Evolutionary conservation across 2,888 invertebrate species (phyloP).

Genomic region (Microctonus hyperodae): DNA sequence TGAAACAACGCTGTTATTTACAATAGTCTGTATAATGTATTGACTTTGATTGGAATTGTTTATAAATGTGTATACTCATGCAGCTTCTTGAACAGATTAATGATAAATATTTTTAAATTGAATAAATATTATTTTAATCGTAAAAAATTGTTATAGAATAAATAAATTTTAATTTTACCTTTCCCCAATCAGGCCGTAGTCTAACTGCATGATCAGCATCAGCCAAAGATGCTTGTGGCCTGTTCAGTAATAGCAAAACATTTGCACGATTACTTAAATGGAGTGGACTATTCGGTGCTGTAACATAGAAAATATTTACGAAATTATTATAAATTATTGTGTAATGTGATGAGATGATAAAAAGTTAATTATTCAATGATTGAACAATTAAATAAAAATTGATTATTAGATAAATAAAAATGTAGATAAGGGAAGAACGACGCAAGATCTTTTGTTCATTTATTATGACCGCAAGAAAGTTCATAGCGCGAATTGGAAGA

Average conservation of each 20-base stretch:
- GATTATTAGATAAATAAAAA: not conserved
- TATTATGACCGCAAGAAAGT: not conserved
- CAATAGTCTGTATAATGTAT: no score
- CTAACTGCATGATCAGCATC: slow-evolving; percentile 73
- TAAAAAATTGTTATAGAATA: not conserved
- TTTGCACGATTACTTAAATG: slow-evolving; percentile 72
- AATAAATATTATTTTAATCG: not conserved
- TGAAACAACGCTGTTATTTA: no score
- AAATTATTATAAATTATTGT: not conserved
- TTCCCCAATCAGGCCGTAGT: slow-evolving; percentile 72
- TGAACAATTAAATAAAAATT: not conserved
- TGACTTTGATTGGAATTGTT: no score
- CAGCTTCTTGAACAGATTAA: not conserved
- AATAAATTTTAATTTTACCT: slow-evolving; percentile 65
- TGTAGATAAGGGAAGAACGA: not conserved
- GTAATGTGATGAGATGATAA: not conserved
- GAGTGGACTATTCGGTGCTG: slow-evolving; percentile 72
- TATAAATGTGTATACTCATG: no score
- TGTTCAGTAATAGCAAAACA: slow-evolving; percentile 69
- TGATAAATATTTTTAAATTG: not conserved
- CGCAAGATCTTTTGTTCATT: slow-evolving; percentile 10
- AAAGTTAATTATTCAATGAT: not conserved
- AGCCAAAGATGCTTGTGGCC: slow-evolving; percentile 70
- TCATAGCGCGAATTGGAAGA: not conserved
- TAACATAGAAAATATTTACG: slow-evolving; percentile 53